phyloP scores from a whole-genome alignment of 2,113 vertebrate genomes.

The Lepidothrix coronata region DNA sequence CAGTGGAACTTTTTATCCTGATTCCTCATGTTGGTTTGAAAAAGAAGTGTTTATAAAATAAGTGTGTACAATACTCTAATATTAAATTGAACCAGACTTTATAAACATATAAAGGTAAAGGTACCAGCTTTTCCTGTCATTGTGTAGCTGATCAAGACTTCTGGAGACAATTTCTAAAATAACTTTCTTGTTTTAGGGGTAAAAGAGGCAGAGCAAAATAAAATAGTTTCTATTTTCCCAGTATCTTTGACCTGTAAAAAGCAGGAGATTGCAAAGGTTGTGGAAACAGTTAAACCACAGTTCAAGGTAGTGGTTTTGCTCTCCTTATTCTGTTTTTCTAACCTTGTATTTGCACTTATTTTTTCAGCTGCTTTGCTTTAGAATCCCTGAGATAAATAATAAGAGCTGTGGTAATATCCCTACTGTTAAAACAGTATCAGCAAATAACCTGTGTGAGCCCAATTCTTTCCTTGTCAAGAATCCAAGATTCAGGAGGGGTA shows the following conservation, averaged over 20 bases:
- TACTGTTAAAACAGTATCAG: background rate
- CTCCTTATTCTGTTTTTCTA: slow-evolving; percentile 10
- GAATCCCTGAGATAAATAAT: slow-evolving; percentile 31
- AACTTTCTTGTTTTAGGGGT: background rate
- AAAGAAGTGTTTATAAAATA: background rate
- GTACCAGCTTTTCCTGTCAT: background rate
- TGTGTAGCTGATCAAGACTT: background rate
- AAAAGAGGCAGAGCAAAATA: background rate
- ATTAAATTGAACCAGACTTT: background rate
- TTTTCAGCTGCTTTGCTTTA: slow-evolving; percentile 38
- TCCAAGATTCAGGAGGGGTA: background rate
- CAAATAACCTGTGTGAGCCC: background rate
- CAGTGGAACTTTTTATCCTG: background rate
- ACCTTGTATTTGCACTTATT: slow-evolving; percentile 27
- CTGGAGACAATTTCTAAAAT: background rate
- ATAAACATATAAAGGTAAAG: background rate
- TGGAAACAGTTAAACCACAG: background rate
- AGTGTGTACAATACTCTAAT: background rate
- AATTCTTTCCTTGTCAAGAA: background rate
- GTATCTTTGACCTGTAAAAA: background rate
- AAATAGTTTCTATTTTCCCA: background rate
- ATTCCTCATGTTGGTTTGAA: background rate
- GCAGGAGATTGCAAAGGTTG: background rate
- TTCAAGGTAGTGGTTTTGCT: background rate
- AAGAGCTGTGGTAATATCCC: slow-evolving; percentile 2